Percentiles rank a stretch among this genome's conserved stretches.
These are phyloP conservation scores for Simalia tracyae DNA, from an alignment of 2,797 vertebrate species.

Conservation along the genomic window DNA sequence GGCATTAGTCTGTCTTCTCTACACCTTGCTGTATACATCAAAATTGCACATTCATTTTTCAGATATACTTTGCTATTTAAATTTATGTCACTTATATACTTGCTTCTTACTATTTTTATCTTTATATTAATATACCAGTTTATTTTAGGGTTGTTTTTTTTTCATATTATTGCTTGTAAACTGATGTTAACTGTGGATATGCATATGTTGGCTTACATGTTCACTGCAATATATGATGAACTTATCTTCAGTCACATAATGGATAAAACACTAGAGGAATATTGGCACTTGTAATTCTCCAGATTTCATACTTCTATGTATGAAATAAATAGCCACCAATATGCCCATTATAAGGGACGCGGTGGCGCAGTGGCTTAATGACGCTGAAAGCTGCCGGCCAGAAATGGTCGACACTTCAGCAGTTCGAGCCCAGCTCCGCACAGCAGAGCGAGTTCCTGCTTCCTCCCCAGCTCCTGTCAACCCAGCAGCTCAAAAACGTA, in stretches of 20 bases:
- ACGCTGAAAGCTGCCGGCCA: too few species aligned
- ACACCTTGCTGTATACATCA: neutral
- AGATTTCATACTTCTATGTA: neutral
- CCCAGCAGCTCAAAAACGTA: too few species aligned
- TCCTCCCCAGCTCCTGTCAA: too few species aligned
- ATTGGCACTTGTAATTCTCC: neutral
- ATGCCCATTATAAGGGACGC: neutral
- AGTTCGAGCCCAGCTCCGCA: too few species aligned
- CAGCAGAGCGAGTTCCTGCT: too few species aligned
- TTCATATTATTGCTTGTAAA: neutral
- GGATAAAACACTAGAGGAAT: neutral
- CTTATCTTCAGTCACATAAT: neutral
- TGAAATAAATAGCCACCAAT: neutral
- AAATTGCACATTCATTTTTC: neutral
- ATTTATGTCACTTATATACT: neutral
- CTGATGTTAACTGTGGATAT: neutral
- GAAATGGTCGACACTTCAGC: too few species aligned
- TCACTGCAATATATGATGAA: neutral
- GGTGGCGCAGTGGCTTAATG: too few species aligned
- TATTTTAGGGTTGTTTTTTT: neutral
- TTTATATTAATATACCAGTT: neutral
- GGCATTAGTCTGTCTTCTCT: neutral
- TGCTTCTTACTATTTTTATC: rapidly evolving
- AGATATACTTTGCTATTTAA: rapidly evolving
- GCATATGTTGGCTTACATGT: neutral